Conservation (phyloP, 2,113 vertebrate species). For the Sterrhoptilus dennistouni region DNA sequence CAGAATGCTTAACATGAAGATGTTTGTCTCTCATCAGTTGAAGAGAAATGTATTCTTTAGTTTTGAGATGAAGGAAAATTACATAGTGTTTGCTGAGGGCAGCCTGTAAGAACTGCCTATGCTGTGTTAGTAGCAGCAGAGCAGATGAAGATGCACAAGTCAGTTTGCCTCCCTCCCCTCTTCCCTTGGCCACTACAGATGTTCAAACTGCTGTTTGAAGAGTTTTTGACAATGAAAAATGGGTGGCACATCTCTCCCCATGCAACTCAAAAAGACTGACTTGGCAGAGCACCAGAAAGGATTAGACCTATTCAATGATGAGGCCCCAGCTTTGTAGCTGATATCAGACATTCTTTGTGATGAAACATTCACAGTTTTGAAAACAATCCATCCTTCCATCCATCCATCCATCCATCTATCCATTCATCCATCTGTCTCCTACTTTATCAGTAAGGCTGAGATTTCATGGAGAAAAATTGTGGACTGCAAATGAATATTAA, state of each 20-base stretch:
- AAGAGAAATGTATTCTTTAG: neutral
- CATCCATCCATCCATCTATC: neutral
- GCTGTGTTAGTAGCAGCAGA: neutral
- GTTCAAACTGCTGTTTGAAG: neutral
- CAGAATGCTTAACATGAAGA: neutral
- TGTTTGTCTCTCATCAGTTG: neutral
- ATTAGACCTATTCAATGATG: neutral
- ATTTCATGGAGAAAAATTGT: neutral
- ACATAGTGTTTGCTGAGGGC: neutral
- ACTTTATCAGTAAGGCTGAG: neutral
- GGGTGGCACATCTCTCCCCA: neutral
- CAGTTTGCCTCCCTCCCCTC: neutral
- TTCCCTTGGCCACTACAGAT: neutral
- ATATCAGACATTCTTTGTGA: neutral
- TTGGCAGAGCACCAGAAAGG: neutral
- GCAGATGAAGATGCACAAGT: neutral
- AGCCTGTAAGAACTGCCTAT: neutral
- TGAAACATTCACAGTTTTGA: neutral
- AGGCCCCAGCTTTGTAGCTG: neutral
- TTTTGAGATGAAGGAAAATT: neutral
- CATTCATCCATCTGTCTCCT: neutral
- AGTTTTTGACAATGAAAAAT: fast-evolving
- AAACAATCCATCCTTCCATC: neutral
- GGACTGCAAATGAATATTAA: neutral
- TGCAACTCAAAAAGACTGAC: neutral